A percentile compares a stretch with the other conserved stretches of the same genome.
These are phyloP conservation scores for Drosophila infuscata DNA, from an alignment of 2,888 invertebrate genomes.

Conservation along the genomic window DNA sequence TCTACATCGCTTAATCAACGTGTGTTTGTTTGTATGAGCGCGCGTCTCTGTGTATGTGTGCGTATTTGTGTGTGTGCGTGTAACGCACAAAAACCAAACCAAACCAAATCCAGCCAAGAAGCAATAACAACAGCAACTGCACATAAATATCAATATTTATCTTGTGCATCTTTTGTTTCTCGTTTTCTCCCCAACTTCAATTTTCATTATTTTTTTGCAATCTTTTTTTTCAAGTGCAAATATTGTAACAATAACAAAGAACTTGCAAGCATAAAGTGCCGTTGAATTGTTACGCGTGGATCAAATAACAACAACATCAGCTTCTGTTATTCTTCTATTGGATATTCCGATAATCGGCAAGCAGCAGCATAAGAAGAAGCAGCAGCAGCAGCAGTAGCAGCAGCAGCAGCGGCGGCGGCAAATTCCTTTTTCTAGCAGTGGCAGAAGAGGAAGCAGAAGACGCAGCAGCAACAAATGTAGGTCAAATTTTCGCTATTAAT, in stretches of 20 bases:
- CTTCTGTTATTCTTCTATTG: constrained; percentile 7
- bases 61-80: constrained; percentile 36
- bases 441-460: constrained; percentile 6
- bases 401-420: constrained; percentile 14
- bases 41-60: constrained; percentile 18
- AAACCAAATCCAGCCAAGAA: constrained; percentile 27
- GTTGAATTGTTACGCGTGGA: constrained; percentile 40
- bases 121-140: constrained; percentile 23
- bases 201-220: constrained; percentile 43
- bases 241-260: constrained; percentile 28
- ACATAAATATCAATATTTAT: constrained; percentile 33
- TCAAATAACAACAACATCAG: constrained; percentile 13
- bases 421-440: neutral
- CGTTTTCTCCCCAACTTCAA: constrained; percentile 3
- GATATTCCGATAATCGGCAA: constrained; percentile 1
- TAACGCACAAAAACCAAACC: constrained; percentile 28
- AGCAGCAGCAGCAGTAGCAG: neutral
- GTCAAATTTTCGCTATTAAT: constrained; percentile 44
- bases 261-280: constrained; percentile 52
- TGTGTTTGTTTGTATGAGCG: constrained; percentile 14
- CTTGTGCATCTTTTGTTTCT: constrained; percentile 28
- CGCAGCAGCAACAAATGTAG: constrained; percentile 50
- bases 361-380: neutral
- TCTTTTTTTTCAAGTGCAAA: constrained; percentile 57
- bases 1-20: constrained; percentile 41